These are phyloP conservation scores for Luperina testacea DNA, from an alignment of 2,888 invertebrate genomes.

Conservation along the genomic window DNA sequence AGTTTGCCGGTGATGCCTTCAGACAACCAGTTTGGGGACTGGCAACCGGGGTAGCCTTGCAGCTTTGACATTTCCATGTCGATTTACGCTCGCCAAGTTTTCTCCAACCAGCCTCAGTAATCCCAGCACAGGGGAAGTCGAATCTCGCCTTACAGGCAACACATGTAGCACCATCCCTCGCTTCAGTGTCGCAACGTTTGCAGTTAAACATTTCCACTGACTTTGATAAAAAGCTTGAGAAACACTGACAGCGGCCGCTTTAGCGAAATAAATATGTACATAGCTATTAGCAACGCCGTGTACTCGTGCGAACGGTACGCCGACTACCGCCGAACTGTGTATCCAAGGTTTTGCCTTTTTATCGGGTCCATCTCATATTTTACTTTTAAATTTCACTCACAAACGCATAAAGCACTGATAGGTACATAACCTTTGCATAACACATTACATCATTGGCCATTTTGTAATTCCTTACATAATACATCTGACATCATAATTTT, in stretches of 20 bases:
- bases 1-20: background rate
- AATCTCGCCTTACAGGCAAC: background rate
- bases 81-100: constrained; percentile 4
- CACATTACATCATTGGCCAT: too few species aligned
- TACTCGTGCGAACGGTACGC: background rate
- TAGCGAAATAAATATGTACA: background rate
- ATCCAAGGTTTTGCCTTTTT: too few species aligned
- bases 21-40: background rate
- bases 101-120: background rate
- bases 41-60: background rate
- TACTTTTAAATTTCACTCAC: too few species aligned
- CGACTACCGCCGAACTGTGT: background rate
- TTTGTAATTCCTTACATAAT: too few species aligned
- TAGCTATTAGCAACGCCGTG: background rate
- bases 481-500: too few species aligned
- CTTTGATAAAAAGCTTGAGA: background rate
- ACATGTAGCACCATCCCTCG: constrained; percentile 1
- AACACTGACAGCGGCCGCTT: background rate
- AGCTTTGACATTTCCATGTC: constrained; percentile 3
- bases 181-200: background rate
- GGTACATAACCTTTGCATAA: too few species aligned
- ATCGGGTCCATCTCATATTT: too few species aligned
- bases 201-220: background rate
- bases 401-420: too few species aligned
- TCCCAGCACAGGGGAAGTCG: background rate